Evolutionary conservation across 2,113 vertebrate species (phyloP).

Genomic region (Eurystomus gularis): DNA sequence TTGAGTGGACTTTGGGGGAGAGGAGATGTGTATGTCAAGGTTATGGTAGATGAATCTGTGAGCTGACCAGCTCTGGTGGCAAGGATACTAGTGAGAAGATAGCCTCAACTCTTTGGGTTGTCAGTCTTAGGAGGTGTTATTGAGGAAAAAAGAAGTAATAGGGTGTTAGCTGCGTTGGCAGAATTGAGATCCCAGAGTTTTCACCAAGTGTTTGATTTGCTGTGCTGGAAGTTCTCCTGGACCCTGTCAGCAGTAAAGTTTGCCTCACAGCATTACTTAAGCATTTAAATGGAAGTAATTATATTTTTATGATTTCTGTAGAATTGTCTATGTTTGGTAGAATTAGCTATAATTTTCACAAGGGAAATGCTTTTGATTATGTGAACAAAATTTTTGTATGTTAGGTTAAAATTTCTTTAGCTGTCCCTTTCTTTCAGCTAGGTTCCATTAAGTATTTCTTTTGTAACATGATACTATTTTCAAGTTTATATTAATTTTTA

Average conservation of each 20-base stretch:
- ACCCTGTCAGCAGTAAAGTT: constrained; percentile 28
- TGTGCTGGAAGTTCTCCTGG: constrained; percentile 14
- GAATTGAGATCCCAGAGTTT: constrained; percentile 1
- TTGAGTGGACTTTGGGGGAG: not conserved
- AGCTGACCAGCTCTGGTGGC: not conserved
- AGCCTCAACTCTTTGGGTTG: not conserved
- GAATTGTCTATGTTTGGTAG: constrained; percentile 46
- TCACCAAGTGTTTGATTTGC: constrained; percentile 40
- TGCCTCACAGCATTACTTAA: constrained; percentile 57
- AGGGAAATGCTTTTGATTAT: constrained; percentile 62
- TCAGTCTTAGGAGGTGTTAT: not conserved
- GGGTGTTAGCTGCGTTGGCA: not conserved
- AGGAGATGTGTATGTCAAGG: not conserved
- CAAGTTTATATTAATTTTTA: not conserved
- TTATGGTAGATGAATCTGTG: not conserved
- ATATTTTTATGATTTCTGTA: constrained; percentile 64
- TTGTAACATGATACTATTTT: not conserved
- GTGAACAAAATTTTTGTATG: constrained; percentile 49
- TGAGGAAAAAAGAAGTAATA: not conserved
- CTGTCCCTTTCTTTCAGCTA: not conserved
- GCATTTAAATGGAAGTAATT: constrained; percentile 66
- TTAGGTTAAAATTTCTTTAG: constrained; percentile 34
- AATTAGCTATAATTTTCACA: constrained; percentile 58
- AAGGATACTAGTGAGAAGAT: not conserved
- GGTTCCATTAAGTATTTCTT: not conserved